Percentiles rank a stretch among this genome's conserved stretches.
Conservation (phyloP, 2,888 invertebrate genomes). For the Agrypnus murinus region DNA sequence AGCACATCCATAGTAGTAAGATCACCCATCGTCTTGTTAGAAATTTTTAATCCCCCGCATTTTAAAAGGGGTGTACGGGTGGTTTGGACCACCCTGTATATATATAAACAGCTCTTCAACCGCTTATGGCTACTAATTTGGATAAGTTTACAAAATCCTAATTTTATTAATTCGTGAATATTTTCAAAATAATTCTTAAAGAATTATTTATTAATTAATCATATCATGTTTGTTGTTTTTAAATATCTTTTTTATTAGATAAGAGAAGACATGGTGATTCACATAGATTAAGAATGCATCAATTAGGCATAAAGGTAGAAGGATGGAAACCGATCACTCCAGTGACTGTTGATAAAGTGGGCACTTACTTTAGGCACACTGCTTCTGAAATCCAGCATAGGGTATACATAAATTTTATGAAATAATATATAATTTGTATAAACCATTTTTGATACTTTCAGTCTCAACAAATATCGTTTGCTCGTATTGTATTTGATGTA, state of each 20-base stretch:
- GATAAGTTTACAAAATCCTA: too few species aligned
- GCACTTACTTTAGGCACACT: slow-evolving; percentile 90
- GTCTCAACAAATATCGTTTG: slow-evolving; percentile 70
- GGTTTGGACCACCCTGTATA: too few species aligned
- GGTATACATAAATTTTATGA: slow-evolving; percentile 58
- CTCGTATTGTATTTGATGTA: slow-evolving; percentile 93
- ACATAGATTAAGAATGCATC: slow-evolving; percentile 87
- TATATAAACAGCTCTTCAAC: too few species aligned
- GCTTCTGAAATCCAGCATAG: slow-evolving; percentile 67
- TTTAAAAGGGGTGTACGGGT: too few species aligned
- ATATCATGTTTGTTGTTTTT: too few species aligned
- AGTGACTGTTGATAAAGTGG: slow-evolving; percentile 96
- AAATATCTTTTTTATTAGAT: slow-evolving; percentile 62
- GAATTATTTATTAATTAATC: too few species aligned
- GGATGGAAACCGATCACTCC: slow-evolving; percentile 93
- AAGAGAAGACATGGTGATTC: slow-evolving; percentile 83
- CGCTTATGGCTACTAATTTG: too few species aligned
- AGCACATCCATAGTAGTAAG: background rate
- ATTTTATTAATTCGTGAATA: too few species aligned
- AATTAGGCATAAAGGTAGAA: slow-evolving; percentile 90
- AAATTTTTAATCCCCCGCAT: too few species aligned
- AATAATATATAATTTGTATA: too few species aligned
- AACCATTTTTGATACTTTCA: slow-evolving; percentile 34
- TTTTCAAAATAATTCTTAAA: too few species aligned
- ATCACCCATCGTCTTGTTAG: too few species aligned